These are phyloP conservation scores for Nyctereutes procyonoides DNA, from an alignment of 2,113 vertebrate species.

Conservation along the genomic window DNA sequence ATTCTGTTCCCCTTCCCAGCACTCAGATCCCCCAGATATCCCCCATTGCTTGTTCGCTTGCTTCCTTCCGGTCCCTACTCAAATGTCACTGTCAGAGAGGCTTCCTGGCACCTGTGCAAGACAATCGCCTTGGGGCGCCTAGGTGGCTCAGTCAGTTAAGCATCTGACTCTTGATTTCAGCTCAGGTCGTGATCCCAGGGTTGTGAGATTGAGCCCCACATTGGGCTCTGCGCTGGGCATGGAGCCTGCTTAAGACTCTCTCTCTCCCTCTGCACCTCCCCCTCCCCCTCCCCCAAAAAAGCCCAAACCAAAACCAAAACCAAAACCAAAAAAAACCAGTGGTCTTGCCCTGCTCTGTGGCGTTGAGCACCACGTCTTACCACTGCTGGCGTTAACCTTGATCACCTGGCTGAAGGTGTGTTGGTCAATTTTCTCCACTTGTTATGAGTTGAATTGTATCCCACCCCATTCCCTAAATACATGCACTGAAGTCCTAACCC, in stretches of 20 bases:
- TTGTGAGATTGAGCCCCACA: background rate
- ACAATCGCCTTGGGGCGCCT: background rate
- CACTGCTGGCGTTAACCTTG: too few relatives aligned
- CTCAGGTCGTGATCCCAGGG: background rate
- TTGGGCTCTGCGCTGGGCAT: background rate
- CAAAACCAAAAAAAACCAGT: background rate
- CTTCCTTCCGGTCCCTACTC: background rate
- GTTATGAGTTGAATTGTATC: background rate
- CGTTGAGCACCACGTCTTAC: fast-evolving
- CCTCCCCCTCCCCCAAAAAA: background rate
- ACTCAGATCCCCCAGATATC: background rate
- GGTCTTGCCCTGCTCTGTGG: background rate
- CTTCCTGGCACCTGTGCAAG: background rate
- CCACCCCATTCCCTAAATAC: background rate
- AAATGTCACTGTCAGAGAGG: background rate
- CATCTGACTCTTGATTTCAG: background rate
- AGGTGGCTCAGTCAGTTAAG: background rate
- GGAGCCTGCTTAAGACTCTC: background rate
- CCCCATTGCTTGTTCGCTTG: background rate
- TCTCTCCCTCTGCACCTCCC: background rate
- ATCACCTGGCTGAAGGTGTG: background rate
- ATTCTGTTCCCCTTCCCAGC: background rate
- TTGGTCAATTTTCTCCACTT: background rate
- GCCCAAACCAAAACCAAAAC: background rate
- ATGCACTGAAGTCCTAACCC: background rate